Conservation (phyloP, 2,113 vertebrate species). For the Illadopsis cleaveri region DNA sequence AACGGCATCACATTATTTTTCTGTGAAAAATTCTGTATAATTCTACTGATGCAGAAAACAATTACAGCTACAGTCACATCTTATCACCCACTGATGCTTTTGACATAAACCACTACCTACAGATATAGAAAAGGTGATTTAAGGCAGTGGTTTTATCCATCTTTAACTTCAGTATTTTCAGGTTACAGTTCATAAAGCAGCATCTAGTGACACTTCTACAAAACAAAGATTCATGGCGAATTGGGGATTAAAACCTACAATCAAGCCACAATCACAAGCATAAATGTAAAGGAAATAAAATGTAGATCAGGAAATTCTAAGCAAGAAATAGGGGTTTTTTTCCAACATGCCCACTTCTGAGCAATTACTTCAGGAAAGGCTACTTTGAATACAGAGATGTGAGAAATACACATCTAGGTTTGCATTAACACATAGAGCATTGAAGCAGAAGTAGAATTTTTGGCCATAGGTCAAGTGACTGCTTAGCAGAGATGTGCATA, state of each 20-base stretch:
- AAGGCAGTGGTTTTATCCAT: background rate
- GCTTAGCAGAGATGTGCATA: background rate
- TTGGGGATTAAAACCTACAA: background rate
- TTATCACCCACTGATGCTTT: background rate
- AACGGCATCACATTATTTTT: background rate
- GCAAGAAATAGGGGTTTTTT: background rate
- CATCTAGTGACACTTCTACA: background rate
- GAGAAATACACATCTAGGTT: background rate
- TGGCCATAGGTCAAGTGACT: background rate
- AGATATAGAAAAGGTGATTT: constrained; percentile 13
- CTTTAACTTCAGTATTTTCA: background rate
- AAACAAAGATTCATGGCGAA: background rate
- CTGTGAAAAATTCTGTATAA: constrained; percentile 10
- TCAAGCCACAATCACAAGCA: background rate
- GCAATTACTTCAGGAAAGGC: background rate
- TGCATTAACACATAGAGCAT: background rate
- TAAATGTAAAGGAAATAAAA: background rate
- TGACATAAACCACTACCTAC: background rate
- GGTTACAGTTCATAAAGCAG: background rate
- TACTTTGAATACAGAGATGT: background rate
- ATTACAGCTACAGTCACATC: background rate
- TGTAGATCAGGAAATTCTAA: background rate
- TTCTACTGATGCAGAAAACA: constrained; percentile 22
- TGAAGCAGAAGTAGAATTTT: background rate
- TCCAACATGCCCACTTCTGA: background rate